Evolutionary conservation across 2,888 invertebrate genomes (phyloP).

Genomic region (Dilophus febrilis): DNA sequence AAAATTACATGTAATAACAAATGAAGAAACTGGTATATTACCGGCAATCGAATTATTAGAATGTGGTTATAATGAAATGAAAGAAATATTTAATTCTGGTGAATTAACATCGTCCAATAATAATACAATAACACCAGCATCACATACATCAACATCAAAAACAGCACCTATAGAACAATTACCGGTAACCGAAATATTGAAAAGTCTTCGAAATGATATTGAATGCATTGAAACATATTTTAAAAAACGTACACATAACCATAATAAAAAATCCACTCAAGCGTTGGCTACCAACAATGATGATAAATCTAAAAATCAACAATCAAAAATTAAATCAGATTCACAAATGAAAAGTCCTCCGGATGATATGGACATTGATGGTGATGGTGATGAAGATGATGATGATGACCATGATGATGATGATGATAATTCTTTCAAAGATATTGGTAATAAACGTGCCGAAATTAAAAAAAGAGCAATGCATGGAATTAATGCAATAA

Average conservation of each 20-base stretch:
- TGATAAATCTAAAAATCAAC: background rate
- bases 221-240: background rate
- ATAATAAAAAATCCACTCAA: background rate
- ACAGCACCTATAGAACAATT: too few species aligned
- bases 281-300: background rate
- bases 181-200: background rate
- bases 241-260: background rate
- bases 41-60: constrained; percentile 7
- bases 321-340: too few species aligned
- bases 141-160: too few species aligned
- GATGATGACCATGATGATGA: background rate
- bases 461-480: too few species aligned
- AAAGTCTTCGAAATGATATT: too few species aligned
- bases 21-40: constrained; percentile 1
- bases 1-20: background rate
- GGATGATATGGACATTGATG: too few species aligned
- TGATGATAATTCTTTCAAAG: too few species aligned
- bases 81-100: constrained; percentile 2
- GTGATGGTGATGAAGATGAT: background rate
- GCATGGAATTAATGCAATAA: too few species aligned
- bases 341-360: too few species aligned
- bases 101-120: background rate
- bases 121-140: background rate
- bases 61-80: constrained; percentile 11
- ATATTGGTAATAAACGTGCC: too few species aligned